Evolutionary conservation across 2,888 invertebrate species (phyloP).

Genomic region (Drosophila imparisetae): DNA sequence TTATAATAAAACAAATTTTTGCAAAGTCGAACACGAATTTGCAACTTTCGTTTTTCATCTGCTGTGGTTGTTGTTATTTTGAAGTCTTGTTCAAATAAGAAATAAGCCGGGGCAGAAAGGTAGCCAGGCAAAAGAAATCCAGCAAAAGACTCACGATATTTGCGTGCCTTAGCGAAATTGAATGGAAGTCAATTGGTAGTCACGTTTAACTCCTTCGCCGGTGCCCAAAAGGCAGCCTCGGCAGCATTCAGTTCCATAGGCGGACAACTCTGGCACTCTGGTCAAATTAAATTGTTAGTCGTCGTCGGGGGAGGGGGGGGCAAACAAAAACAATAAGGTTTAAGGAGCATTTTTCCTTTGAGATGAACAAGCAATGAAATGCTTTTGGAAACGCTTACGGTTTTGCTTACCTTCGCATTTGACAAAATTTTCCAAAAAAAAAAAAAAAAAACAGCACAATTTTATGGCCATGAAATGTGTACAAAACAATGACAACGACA

Average conservation of each 20-base stretch:
- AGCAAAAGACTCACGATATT: constrained; percentile 66
- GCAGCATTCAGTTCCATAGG: constrained; percentile 16
- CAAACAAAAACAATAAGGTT: background rate
- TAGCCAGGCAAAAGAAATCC: constrained; percentile 43
- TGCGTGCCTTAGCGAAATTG: constrained; percentile 73
- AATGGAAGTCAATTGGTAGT: constrained; percentile 78
- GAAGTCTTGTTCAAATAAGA: constrained; percentile 25
- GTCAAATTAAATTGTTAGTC: constrained; percentile 75
- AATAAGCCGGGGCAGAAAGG: constrained; percentile 34
- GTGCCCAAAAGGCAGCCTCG: constrained; percentile 21
- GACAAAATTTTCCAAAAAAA: constrained; percentile 14
- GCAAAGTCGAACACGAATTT: constrained; percentile 50
- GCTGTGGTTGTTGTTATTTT: constrained; percentile 1
- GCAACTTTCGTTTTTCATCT: constrained; percentile 63
- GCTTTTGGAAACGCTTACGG: constrained; percentile 46
- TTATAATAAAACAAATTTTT: constrained; percentile 43
- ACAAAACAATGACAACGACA: constrained; percentile 71
- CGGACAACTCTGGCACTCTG: constrained; percentile 19
- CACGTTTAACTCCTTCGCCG: constrained; percentile 58
- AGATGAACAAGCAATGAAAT: constrained; percentile 62
- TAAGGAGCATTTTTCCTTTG: constrained; percentile 34
- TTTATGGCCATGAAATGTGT: constrained; percentile 77
- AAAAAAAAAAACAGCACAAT: constrained; percentile 22
- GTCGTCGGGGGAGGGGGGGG: constrained; percentile 5
- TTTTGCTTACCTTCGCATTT: constrained; percentile 18